phyloP scores from a whole-genome alignment of 2,888 invertebrate species.

The Lithophane leautieri region DNA sequence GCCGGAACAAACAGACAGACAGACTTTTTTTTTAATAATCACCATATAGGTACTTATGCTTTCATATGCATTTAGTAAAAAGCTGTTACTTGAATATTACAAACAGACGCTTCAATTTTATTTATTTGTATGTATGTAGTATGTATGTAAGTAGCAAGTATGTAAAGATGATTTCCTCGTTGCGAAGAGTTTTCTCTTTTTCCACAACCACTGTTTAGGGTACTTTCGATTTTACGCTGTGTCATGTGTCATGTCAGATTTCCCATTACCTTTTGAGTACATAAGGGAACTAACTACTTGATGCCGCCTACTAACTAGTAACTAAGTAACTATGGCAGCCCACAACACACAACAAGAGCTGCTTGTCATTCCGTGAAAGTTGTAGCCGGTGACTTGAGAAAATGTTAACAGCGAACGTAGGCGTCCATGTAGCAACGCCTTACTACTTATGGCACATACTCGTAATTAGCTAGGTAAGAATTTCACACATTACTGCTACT shows the following conservation, averaged over 20 bases:
- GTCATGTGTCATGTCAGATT: neutral
- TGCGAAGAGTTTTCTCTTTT: neutral
- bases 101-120: too few species aligned
- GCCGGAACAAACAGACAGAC: too few species aligned
- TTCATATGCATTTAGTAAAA: too few species aligned
- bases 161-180: neutral
- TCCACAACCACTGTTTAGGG: neutral
- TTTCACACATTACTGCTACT: slow-evolving; percentile 40
- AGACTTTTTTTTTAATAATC: too few species aligned
- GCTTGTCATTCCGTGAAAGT: slow-evolving; percentile 58
- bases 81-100: too few species aligned
- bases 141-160: too few species aligned
- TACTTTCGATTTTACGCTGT: neutral
- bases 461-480: slow-evolving; percentile 47
- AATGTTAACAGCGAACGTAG: slow-evolving; percentile 52
- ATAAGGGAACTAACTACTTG: too few species aligned
- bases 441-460: slow-evolving; percentile 32
- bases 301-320: slow-evolving; percentile 14
- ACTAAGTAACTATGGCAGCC: slow-evolving; percentile 17
- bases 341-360: slow-evolving; percentile 18
- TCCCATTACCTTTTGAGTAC: slow-evolving; percentile 32
- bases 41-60: too few species aligned
- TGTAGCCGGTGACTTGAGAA: slow-evolving; percentile 43
- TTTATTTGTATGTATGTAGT: too few species aligned
- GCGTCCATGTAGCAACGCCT: slow-evolving; percentile 45